These are phyloP conservation scores for Bombus pascuorum DNA, from an alignment of 1,140 invertebrate species.

Conservation along the genomic window DNA sequence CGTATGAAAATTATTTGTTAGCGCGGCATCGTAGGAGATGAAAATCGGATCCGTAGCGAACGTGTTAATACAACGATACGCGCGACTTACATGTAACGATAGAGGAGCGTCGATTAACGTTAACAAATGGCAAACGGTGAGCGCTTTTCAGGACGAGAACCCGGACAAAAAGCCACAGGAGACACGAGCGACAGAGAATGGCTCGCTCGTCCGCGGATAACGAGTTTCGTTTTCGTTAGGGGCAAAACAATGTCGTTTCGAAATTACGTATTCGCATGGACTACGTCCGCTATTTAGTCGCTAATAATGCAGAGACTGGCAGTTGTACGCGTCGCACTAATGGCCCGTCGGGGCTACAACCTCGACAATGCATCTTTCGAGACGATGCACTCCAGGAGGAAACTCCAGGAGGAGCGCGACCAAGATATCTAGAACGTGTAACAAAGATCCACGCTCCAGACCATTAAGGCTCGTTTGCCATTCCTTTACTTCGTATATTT, in stretches of 20 bases:
- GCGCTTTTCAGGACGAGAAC: not conserved
- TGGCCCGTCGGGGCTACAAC: slow-evolving; percentile 52
- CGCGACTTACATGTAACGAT: too few species aligned
- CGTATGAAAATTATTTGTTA: too few species aligned
- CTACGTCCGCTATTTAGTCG: slow-evolving; percentile 30
- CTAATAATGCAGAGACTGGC: slow-evolving; percentile 59
- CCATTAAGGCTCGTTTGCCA: slow-evolving; percentile 53
- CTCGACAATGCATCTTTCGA: slow-evolving; percentile 51
- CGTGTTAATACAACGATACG: too few species aligned
- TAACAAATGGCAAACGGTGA: not conserved
- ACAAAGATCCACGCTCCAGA: slow-evolving; percentile 36
- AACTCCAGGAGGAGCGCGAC: not conserved
- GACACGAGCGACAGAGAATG: not conserved
- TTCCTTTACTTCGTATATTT: slow-evolving; percentile 35
- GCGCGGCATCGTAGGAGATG: too few species aligned
- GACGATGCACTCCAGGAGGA: slow-evolving; percentile 19
- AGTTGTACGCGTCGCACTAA: slow-evolving; percentile 54
- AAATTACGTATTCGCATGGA: slow-evolving; percentile 65
- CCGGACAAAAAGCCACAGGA: not conserved
- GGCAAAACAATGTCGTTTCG: slow-evolving; percentile 30
- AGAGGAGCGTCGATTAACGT: not conserved
- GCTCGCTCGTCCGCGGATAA: not conserved
- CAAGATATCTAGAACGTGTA: slow-evolving; percentile 41
- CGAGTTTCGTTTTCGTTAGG: not conserved
- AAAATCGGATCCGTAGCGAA: too few species aligned